A percentile compares a stretch with the other conserved stretches of the same genome.
Evolutionary conservation across 2,113 vertebrate genomes (phyloP).

Genomic region (Pampusana beccarii): DNA sequence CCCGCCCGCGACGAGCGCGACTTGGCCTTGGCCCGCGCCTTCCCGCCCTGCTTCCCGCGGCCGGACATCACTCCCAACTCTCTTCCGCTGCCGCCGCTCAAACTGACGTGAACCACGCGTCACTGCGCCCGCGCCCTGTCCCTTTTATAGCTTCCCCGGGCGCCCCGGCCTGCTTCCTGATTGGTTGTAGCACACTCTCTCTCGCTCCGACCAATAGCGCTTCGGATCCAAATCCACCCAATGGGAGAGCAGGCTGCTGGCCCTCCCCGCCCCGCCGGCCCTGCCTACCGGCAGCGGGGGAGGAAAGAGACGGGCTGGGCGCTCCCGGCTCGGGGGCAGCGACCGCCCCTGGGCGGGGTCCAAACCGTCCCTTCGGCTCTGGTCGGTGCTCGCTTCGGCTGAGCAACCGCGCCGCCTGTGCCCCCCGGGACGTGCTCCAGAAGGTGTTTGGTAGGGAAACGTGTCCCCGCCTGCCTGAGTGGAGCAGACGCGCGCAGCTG

Average conservation of each 20-base stretch:
- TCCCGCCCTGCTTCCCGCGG: slow-evolving; percentile 57
- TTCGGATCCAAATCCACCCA: slow-evolving; percentile 49
- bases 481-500: rapidly evolving
- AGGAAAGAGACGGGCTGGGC: not conserved
- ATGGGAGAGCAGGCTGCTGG: not conserved
- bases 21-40: slow-evolving; percentile 77
- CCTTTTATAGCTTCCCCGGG: not conserved
- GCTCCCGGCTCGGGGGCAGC: no score
- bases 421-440: rapidly evolving
- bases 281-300: not conserved
- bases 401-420: not conserved
- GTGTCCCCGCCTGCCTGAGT: rapidly evolving
- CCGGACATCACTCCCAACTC: slow-evolving; percentile 77
- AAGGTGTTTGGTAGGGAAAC: rapidly evolving
- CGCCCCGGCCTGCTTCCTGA: not conserved
- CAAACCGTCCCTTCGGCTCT: rapidly evolving
- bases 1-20: slow-evolving; percentile 72
- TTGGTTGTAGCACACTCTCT: rapidly evolving
- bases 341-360: no score
- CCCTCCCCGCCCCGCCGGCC: not conserved
- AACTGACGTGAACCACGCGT: rapidly evolving
- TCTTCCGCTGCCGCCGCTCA: rapidly evolving
- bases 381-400: no score
- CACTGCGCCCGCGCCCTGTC: rapidly evolving
- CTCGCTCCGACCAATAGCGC: not conserved